A percentile compares a stretch with the other conserved stretches of the same genome.
Conservation (phyloP, 2,888 invertebrate genomes). For the Prostheceraeus crozeri region DNA sequence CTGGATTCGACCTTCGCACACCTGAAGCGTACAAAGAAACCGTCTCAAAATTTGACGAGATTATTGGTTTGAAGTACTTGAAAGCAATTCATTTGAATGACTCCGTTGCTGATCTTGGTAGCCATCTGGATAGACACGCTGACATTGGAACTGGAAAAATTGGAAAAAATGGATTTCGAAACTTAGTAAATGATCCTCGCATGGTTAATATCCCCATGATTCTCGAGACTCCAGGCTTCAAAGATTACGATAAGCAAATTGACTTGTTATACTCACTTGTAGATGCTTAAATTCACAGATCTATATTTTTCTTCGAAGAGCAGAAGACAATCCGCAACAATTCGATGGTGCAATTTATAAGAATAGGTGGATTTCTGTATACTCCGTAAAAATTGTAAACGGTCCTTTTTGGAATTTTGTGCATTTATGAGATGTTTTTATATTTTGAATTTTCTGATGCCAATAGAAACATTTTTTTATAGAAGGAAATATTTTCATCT, state of each 20-base stretch:
- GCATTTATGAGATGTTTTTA: too few species aligned
- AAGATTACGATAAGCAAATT: constrained; percentile 20
- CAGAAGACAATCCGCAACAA: too few species aligned
- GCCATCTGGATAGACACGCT: constrained; percentile 58
- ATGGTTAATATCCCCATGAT: constrained; percentile 57
- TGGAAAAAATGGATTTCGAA: constrained; percentile 54
- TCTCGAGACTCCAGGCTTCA: constrained; percentile 54
- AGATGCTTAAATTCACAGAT: too few species aligned
- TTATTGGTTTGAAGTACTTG: constrained; percentile 57
- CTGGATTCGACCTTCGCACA: constrained; percentile 52
- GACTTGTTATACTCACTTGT: constrained; percentile 16
- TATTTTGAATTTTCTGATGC: too few species aligned
- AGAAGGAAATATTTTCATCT: too few species aligned
- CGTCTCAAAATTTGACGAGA: constrained; percentile 54
- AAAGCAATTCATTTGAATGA: constrained; percentile 60
- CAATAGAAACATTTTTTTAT: too few species aligned
- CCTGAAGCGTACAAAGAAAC: constrained; percentile 52
- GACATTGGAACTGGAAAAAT: constrained; percentile 59
- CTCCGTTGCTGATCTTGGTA: constrained; percentile 55
- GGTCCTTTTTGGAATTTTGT: too few species aligned
- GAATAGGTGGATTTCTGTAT: too few species aligned
- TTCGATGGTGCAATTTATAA: too few species aligned
- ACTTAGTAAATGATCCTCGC: constrained; percentile 55
- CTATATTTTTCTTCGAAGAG: too few species aligned
- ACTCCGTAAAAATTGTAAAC: too few species aligned